Evolutionary conservation across 1,140 invertebrate species (phyloP).

Genomic region (Diorhabda sublineata): DNA sequence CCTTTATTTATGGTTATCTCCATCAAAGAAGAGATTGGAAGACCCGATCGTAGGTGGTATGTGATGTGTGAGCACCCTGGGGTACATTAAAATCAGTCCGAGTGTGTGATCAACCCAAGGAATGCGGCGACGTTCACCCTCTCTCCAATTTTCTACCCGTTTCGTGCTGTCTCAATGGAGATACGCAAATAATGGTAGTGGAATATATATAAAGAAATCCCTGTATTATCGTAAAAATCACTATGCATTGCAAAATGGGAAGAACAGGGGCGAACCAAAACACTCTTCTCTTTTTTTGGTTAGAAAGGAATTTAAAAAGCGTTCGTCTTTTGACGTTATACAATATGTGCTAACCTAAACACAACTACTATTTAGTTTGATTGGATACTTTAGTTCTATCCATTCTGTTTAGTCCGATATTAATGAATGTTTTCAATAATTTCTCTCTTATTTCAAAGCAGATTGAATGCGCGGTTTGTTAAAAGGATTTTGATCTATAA

Average conservation of each 20-base stretch:
- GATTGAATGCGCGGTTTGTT: too few relatives aligned
- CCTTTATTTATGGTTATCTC: conserved; percentile 1
- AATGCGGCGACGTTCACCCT: conserved; percentile 24
- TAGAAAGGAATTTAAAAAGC: too few relatives aligned
- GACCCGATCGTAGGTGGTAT: conserved; percentile 27
- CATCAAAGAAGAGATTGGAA: conserved; percentile 2
- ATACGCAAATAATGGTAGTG: conserved; percentile 33
- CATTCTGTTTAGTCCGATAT: too few relatives aligned
- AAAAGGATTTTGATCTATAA: too few relatives aligned
- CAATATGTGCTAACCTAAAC: too few relatives aligned
- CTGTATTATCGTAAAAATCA: conserved; percentile 49
- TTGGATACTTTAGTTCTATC: too few relatives aligned
- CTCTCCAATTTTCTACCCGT: conserved; percentile 42
- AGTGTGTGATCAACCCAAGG: conserved; percentile 23
- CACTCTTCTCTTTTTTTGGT: neutral
- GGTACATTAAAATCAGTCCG: conserved; percentile 41
- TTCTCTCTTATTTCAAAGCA: too few relatives aligned
- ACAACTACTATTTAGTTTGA: too few relatives aligned
- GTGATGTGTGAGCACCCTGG: conserved; percentile 41
- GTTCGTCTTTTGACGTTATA: too few relatives aligned
- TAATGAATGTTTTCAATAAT: too few relatives aligned
- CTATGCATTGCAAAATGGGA: conserved; percentile 42
- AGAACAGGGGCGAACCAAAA: neutral
- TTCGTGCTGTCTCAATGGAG: conserved; percentile 36
- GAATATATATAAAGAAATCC: conserved; percentile 39